Evolutionary conservation across 2,888 invertebrate genomes (phyloP).

Genomic region (Rhynchonema sp.): DNA sequence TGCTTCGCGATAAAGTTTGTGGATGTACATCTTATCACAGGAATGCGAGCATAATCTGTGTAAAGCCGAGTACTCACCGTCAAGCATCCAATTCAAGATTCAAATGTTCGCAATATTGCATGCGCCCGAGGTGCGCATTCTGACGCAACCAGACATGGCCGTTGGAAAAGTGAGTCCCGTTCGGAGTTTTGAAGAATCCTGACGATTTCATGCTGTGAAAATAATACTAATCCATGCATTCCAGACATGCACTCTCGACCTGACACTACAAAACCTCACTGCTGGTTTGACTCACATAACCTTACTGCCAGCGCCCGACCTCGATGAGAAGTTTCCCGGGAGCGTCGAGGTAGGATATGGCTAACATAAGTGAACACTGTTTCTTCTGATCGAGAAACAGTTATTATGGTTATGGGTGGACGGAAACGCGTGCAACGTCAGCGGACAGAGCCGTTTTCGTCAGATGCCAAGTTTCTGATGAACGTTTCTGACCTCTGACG

Average conservation of each 20-base stretch:
- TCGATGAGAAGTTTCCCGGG: no score
- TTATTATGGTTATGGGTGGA: no score
- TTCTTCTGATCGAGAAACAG: neutral
- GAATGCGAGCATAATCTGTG: slow-evolving; percentile 83
- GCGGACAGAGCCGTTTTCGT: no score
- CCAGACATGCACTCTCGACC: neutral
- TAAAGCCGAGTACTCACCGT: slow-evolving; percentile 85
- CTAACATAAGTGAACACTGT: no score
- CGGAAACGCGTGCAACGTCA: no score
- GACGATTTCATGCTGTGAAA: neutral
- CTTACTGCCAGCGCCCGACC: neutral
- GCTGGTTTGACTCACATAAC: neutral
- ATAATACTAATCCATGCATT: neutral
- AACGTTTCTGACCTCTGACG: no score
- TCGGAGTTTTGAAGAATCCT: neutral
- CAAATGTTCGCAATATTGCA: slow-evolving; percentile 65
- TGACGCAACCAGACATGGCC: neutral
- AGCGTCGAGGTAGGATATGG: no score
- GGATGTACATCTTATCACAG: neutral
- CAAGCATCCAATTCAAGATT: slow-evolving; percentile 88
- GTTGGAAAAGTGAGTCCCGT: neutral
- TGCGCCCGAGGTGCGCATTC: slow-evolving; percentile 71
- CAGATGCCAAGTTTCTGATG: no score
- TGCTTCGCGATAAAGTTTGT: no score
- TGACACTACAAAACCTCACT: neutral